Evolutionary conservation across 2,113 vertebrate genomes (phyloP).

Genomic region (Anguilla rostrata): DNA sequence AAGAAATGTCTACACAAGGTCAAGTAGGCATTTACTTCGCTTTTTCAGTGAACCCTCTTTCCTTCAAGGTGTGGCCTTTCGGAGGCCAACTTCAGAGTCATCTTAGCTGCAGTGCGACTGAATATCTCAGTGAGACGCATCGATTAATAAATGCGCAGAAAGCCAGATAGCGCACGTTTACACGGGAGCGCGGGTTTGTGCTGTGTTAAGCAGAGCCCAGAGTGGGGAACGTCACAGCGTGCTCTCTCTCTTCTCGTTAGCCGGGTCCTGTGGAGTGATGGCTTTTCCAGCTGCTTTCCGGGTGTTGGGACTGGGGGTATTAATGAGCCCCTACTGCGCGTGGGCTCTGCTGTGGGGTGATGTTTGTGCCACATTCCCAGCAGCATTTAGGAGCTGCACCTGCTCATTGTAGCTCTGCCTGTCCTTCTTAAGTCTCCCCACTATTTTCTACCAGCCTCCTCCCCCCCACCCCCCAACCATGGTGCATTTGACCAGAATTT

Average conservation of each 20-base stretch:
- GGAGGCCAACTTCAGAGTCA: not conserved
- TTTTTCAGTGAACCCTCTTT: too few species aligned
- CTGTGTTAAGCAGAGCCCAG: not conserved
- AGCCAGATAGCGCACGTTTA: not conserved
- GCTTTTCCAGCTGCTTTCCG: conserved; percentile 34
- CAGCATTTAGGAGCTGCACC: not conserved
- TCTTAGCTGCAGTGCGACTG: not conserved
- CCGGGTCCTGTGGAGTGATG: conserved; percentile 41
- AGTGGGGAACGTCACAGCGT: not conserved
- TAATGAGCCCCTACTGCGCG: conserved; percentile 26
- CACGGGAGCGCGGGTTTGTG: not conserved
- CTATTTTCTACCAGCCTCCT: not conserved
- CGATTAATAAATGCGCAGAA: not conserved
- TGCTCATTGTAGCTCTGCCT: not conserved
- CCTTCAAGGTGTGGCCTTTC: not conserved
- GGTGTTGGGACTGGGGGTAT: conserved; percentile 25
- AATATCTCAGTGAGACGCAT: not conserved
- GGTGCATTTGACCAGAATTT: too few species aligned
- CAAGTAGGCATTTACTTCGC: too few species aligned
- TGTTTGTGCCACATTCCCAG: conserved; percentile 30
- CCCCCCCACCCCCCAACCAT: too few species aligned
- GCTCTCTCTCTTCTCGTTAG: conserved; percentile 44
- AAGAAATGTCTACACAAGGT: too few species aligned
- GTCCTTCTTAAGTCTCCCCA: not conserved
- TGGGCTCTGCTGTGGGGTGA: conserved; percentile 25